These are phyloP conservation scores for Lasius platythorax DNA, from an alignment of 2,888 invertebrate species.

Conservation along the genomic window DNA sequence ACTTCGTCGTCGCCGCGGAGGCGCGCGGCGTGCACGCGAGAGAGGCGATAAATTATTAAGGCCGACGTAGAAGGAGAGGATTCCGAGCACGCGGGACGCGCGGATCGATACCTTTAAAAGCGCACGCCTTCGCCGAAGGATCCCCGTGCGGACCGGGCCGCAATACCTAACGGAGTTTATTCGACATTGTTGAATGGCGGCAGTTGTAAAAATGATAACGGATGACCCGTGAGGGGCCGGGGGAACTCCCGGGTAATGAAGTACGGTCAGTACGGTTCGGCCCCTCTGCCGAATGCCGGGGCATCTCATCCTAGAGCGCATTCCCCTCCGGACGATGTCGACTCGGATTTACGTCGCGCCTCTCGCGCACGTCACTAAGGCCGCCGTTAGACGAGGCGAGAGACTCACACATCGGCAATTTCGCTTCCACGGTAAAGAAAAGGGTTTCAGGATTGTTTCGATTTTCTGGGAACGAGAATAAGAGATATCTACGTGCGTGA, in stretches of 20 bases:
- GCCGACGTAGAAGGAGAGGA: conserved; percentile 58
- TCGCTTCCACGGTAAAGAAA: conserved; percentile 30
- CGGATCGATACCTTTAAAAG: conserved; percentile 77
- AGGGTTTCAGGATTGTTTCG: conserved; percentile 14
- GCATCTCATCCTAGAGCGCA: conserved; percentile 72
- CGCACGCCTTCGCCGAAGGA: conserved; percentile 67
- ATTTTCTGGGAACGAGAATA: not conserved
- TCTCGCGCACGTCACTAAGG: conserved; percentile 63
- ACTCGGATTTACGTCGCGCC: conserved; percentile 79
- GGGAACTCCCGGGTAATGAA: conserved; percentile 85
- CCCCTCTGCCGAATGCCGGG: conserved; percentile 75
- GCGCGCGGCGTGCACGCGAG: conserved; percentile 35
- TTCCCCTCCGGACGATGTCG: conserved; percentile 75
- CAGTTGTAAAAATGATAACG: conserved; percentile 86
- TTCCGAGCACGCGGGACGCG: conserved; percentile 57
- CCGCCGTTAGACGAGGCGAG: conserved; percentile 32
- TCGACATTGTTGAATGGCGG: conserved; percentile 86
- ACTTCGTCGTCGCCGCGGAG: conserved; percentile 19
- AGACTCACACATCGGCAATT: conserved; percentile 14
- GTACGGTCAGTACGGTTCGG: conserved; percentile 84
- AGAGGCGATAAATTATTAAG: conserved; percentile 68
- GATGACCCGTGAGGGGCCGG: conserved; percentile 83
- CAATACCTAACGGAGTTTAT: conserved; percentile 86
- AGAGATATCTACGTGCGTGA: too few species aligned
- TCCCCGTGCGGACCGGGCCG: conserved; percentile 78